Evolutionary conservation across 2,888 invertebrate species (phyloP).

Genomic region (Leptinotarsa juncta): DNA sequence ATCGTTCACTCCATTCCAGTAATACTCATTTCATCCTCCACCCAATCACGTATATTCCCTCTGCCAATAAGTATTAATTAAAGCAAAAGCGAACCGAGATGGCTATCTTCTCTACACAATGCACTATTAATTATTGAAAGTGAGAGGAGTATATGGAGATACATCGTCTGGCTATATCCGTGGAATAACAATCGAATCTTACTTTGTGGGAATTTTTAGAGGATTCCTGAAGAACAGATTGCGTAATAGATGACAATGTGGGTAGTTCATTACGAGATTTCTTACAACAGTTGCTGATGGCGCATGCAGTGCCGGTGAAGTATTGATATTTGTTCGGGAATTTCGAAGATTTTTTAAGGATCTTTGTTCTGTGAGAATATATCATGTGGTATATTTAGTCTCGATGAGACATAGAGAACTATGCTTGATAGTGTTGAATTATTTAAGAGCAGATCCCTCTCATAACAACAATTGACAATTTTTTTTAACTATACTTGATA

Average conservation of each 20-base stretch:
- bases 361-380: too few species aligned
- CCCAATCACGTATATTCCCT: slow-evolving; percentile 36
- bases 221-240: slow-evolving; percentile 11
- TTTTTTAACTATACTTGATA: too few species aligned
- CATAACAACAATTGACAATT: too few species aligned
- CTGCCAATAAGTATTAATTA: slow-evolving; percentile 48
- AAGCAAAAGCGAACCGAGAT: slow-evolving; percentile 45
- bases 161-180: slow-evolving; percentile 33
- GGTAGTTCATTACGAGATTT: slow-evolving; percentile 12
- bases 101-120: slow-evolving; percentile 45
- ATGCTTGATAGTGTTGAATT: too few species aligned
- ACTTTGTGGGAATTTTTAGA: slow-evolving; percentile 22
- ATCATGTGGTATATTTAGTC: too few species aligned
- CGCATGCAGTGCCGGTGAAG: background rate
- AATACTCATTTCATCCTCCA: slow-evolving; percentile 10
- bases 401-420: too few species aligned
- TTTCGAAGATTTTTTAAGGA: background rate
- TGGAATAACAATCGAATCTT: slow-evolving; percentile 25
- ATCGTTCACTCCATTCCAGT: background rate
- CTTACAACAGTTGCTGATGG: background rate
- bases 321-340: background rate
- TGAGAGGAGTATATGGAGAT: slow-evolving; percentile 43
- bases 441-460: too few species aligned
- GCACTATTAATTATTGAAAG: slow-evolving; percentile 46
- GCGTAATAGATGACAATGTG: slow-evolving; percentile 10